Percentiles rank a stretch among this genome's conserved stretches.
Evolutionary conservation across 2,113 vertebrate genomes (phyloP).

Genomic region (Aegotheles bennettii): DNA sequence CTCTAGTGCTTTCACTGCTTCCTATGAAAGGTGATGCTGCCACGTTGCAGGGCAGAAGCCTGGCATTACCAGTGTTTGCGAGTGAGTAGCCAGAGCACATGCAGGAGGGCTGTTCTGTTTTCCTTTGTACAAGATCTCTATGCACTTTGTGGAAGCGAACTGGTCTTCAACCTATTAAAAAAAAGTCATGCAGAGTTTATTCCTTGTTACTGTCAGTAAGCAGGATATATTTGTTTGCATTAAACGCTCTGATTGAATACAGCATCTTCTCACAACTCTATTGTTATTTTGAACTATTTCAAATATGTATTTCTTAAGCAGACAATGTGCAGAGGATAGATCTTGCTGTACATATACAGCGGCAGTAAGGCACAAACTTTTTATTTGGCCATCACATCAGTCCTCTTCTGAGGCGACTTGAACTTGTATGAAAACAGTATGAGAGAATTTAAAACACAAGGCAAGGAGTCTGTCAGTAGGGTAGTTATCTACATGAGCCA

Average conservation of each 20-base stretch:
- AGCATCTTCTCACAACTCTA: not conserved
- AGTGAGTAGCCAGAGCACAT: not conserved
- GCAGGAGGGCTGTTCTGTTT: not conserved
- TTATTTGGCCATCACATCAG: not conserved
- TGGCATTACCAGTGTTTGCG: fast-evolving
- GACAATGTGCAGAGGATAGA: not conserved
- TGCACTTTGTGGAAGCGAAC: not conserved
- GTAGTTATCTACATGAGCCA: not conserved
- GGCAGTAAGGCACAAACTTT: not conserved
- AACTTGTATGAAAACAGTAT: not conserved
- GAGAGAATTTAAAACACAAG: not conserved
- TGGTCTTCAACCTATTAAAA: not conserved
- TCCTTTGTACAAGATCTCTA: not conserved
- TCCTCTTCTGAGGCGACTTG: not conserved
- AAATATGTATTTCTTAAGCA: not conserved
- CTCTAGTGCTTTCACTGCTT: not conserved
- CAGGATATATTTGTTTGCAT: not conserved
- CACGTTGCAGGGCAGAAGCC: not conserved
- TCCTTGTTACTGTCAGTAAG: not conserved
- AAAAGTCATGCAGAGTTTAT: not conserved
- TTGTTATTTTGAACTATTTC: not conserved
- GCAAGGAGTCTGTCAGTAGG: not conserved
- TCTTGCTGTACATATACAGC: not conserved
- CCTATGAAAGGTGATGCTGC: not conserved
- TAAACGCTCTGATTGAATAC: not conserved